Base-by-base conservation (phyloP, 2,113 vertebrate species). In the Castor canadensis region DNA sequence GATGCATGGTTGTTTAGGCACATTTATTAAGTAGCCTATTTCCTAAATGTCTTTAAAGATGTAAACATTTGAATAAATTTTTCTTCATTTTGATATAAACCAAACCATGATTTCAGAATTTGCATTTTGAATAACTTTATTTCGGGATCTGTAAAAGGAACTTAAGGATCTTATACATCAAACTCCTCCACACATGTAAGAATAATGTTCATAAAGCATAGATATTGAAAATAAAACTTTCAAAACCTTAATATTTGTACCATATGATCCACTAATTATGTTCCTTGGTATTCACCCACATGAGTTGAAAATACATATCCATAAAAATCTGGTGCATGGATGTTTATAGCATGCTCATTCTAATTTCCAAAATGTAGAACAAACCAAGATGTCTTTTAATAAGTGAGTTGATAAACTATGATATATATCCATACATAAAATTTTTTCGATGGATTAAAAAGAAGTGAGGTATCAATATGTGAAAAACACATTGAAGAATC, bases 21-120 rank as follows among this genome's bases (percentile, higher is more conserved):
- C 95, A 96, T 73, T 96, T 96, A 95, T 94, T 92, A 95, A 96
- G 91, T 96, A 96, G 96, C 86, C 88, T 96, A 43, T 89, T 95
- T 95, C 38, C 94, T 80, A 77, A 88, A 82, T 89, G 89, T 92
- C 40, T 93, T 73, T 54, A 83, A 43, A 92, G 95, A 90, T 72
- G 67, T 93, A 96, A 96, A 95, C 95, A 96, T 83, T 93, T 94
- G 85, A 56, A 84, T 93, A 77, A 60, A 43, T 87, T 92, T 96
- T 86, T 82, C 38, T 95, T 94, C 88, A 45, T 96, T 95, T 89
- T n/a, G n/a, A n/a, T n/a, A n/a, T n/a, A n/a, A n/a, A n/a, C n/a
- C n/a, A n/a, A n/a, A n/a, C n/a, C n/a, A n/a, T 28, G 66, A 47
- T 89, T 97, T 93, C 43, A 93, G 71, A 93, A 89, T 67, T 91